Evolutionary conservation across 2,888 invertebrate species (phyloP).

Genomic region (Sarcophaga variegata): DNA sequence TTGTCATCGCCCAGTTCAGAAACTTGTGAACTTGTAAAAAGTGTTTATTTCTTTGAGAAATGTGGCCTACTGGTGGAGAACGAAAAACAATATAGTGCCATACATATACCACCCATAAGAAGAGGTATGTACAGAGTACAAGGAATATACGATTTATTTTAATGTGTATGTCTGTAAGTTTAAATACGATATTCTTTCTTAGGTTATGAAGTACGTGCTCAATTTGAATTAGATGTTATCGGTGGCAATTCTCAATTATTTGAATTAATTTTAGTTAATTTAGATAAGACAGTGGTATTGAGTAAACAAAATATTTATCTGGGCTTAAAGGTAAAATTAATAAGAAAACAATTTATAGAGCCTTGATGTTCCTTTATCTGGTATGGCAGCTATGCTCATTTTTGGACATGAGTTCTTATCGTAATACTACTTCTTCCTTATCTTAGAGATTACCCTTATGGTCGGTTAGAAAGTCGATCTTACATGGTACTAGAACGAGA

Average conservation of each 20-base stretch:
- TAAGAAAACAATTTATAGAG: neutral
- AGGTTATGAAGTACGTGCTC: constrained; percentile 71
- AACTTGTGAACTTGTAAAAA: constrained; percentile 72
- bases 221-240: constrained; percentile 74
- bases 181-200: neutral
- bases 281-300: constrained; percentile 73
- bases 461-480: too few relatives aligned
- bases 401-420: too few relatives aligned
- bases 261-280: constrained; percentile 74
- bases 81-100: constrained; percentile 63
- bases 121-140: constrained; percentile 57
- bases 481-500: too few relatives aligned
- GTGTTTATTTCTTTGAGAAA: constrained; percentile 76
- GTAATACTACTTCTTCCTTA: too few relatives aligned
- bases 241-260: constrained; percentile 74
- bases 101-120: constrained; percentile 69
- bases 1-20: constrained; percentile 74
- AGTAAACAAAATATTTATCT: constrained; percentile 75
- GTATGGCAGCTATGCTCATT: too few relatives aligned
- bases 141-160: too few relatives aligned
- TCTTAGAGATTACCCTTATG: too few relatives aligned
- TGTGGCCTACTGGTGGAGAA: constrained; percentile 69
- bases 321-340: constrained; percentile 73
- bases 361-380: too few relatives aligned
- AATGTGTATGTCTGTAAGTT: neutral